Evolutionary conservation across 37 sponge, comb jelly and placozoan genomes (phyloP), one percentile per base, ranked within the genome.

Genomic region (Trichoplax adhaerens): DNA sequence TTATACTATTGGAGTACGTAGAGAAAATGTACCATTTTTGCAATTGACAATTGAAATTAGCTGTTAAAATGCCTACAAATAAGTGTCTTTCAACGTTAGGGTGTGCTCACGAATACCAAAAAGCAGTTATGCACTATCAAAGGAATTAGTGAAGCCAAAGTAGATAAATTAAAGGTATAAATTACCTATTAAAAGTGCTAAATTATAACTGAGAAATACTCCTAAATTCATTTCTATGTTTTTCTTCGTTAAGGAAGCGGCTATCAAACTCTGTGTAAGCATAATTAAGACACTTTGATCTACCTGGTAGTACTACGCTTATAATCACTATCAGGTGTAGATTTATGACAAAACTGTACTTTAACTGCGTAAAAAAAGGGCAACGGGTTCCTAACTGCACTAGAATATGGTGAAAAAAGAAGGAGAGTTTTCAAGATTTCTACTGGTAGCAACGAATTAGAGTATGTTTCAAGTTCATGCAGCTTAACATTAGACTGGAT

Each of bases 71-170:
- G 68, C 5, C 52, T 66, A 66, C 68, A 52, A 12, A 62, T 56
- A 62, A 58, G 50, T 12, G 49, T 70, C 46, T 49, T 58, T 67
- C 56, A 5, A 62, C 0, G 65, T 46, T 55, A 91, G 88, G 99
- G 99, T 48, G 83, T 98, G 54, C 93, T 90, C 57, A 98, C 92
- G 99, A 98, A 93, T 47, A 98, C 99, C 5, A 72, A 80, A 50
- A 98, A 92, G 67, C 84, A 81, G 60, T 82, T 98, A 49, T 78
- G 82, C 48, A 73, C 57, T 51, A 98, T 98, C 50, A 98, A 98
- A 63, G 99, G 99, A 2, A 65, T 98, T 3, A 89, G 93, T 10
- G 99, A 98, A 54, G 93, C 99, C 4, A 98, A 98, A 78, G 99
- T 98, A 50, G 99, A 98, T 72, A 98, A 98, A 63, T 92, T 98